phyloP scores from a whole-genome alignment of 2,888 invertebrate genomes.

The Scaptomyza caliginosa region DNA sequence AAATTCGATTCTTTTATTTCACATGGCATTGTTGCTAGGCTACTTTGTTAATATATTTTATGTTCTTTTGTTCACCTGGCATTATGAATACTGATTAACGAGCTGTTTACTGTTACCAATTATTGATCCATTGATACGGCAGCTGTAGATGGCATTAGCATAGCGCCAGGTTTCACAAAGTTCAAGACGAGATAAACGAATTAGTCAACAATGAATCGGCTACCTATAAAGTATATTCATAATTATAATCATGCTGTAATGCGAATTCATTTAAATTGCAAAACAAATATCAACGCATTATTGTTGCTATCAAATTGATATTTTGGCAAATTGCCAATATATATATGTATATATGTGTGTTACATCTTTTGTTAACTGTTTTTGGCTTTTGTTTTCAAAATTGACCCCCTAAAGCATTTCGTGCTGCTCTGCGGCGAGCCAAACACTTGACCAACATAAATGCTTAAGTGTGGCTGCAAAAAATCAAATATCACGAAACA shows the following conservation, averaged over 20 bases:
- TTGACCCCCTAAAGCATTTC: slow-evolving; percentile 57
- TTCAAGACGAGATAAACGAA: background rate
- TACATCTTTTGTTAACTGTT: slow-evolving; percentile 72
- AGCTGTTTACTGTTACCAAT: background rate
- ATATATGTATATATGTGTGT: slow-evolving; percentile 39
- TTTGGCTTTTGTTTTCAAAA: slow-evolving; percentile 31
- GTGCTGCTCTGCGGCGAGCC: slow-evolving; percentile 30
- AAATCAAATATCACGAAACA: slow-evolving; percentile 53
- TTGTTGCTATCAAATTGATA: slow-evolving; percentile 18
- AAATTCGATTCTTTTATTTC: too few relatives aligned
- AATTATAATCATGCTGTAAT: slow-evolving; percentile 62
- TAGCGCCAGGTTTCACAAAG: slow-evolving; percentile 35
- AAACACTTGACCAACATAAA: slow-evolving; percentile 77
- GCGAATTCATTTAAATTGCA: slow-evolving; percentile 73
- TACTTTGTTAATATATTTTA: background rate
- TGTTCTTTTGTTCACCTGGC: slow-evolving; percentile 16
- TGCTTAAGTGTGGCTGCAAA: slow-evolving; percentile 53
- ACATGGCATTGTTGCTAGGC: too few relatives aligned
- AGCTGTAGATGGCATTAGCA: slow-evolving; percentile 21
- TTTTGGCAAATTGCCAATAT: slow-evolving; percentile 40
- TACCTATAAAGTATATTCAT: slow-evolving; percentile 10
- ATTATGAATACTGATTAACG: slow-evolving; percentile 32
- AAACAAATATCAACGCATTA: slow-evolving; percentile 53
- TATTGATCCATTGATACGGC: background rate
- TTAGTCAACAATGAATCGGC: slow-evolving; percentile 10